Percentiles rank a stretch among this genome's conserved stretches.
Evolutionary conservation across 2,797 vertebrate species (phyloP).

Genomic region (Macrochelys suwanniensis): DNA sequence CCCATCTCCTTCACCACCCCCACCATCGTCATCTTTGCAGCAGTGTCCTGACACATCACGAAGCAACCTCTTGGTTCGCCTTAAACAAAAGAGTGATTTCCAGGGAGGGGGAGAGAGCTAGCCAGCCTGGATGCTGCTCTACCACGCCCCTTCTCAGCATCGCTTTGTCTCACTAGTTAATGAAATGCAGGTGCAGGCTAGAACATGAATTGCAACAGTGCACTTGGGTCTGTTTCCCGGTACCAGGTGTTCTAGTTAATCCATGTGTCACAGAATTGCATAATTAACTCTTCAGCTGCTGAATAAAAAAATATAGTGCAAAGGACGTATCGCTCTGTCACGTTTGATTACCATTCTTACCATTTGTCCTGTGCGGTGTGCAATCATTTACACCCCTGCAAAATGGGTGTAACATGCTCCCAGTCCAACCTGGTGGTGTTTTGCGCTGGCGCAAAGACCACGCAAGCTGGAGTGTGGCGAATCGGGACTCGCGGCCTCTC

Average conservation of each 20-base stretch:
- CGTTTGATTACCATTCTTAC: neutral
- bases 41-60: too few relatives aligned
- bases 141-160: neutral
- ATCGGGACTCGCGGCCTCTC: neutral
- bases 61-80: too few relatives aligned
- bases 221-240: neutral
- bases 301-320: too few relatives aligned
- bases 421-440: neutral
- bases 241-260: neutral
- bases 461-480: neutral
- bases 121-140: neutral
- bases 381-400: neutral
- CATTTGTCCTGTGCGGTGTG: neutral
- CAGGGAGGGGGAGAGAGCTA: neutral
- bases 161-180: neutral
- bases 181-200: neutral
- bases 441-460: neutral
- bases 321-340: too few relatives aligned
- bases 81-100: neutral
- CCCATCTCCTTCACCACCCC: neutral
- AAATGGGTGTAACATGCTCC: neutral
- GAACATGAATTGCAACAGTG: neutral
- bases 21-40: too few relatives aligned
- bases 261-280: fast-evolving
- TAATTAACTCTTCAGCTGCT: neutral